Percentiles rank a stretch among this genome's conserved stretches.
Conservation (phyloP, 2,797 vertebrate species). For the Bradypodion pumilum region DNA sequence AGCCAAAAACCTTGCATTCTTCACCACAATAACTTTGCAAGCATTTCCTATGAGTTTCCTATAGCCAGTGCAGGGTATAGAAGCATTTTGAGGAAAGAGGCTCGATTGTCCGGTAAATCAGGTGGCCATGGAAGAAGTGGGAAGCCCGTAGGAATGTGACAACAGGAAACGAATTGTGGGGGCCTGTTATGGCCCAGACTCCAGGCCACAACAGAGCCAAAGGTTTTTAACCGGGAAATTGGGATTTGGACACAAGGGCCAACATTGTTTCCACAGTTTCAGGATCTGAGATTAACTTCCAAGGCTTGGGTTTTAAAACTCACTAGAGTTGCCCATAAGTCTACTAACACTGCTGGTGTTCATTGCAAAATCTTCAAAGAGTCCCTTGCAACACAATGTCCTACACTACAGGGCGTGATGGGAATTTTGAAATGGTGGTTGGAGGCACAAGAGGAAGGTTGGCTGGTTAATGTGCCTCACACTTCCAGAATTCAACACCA, state of each 20-base stretch:
- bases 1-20: conserved; percentile 16
- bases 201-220: no score
- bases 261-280: neutral
- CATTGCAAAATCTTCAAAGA: neutral
- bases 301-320: neutral
- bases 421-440: neutral
- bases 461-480: neutral
- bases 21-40: neutral
- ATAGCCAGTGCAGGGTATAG: neutral
- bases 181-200: no score
- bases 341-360: neutral
- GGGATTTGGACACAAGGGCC: neutral
- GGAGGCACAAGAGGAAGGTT: neutral
- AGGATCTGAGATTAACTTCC: neutral
- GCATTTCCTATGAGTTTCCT: conserved; percentile 15
- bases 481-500: neutral
- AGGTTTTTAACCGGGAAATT: neutral
- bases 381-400: neutral
- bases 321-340: neutral
- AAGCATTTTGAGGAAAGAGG: neutral
- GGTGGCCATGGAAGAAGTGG: neutral
- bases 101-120: neutral
- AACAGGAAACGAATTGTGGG: no score
- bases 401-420: neutral
- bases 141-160: neutral